Conservation (phyloP, 2,797 vertebrate genomes). For the Oryzias dopingdopingensis region DNA sequence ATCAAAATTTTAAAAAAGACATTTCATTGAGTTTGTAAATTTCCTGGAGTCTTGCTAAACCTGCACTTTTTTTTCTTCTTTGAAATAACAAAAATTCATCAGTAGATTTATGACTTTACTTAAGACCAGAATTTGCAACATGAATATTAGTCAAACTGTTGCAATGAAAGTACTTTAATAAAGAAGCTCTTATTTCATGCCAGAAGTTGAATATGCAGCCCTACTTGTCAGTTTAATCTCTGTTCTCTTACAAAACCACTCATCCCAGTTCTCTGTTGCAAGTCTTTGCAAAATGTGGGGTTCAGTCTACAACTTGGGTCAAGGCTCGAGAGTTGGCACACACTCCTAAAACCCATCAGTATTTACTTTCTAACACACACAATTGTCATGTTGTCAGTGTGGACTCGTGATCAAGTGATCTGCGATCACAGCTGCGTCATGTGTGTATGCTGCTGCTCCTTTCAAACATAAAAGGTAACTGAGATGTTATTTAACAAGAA, state of each 20-base stretch:
- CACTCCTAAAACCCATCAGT: no score
- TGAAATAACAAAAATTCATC: constrained; percentile 3
- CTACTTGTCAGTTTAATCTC: constrained; percentile 25
- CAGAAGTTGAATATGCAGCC: constrained; percentile 51
- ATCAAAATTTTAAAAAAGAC: no score
- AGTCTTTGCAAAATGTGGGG: constrained; percentile 24
- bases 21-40: no score
- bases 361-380: no score
- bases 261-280: constrained; percentile 27
- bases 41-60: no score
- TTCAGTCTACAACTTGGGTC: constrained; percentile 24
- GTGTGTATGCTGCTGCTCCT: no score
- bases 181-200: constrained; percentile 36
- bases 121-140: constrained; percentile 26
- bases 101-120: constrained; percentile 1
- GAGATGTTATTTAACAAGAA: no score
- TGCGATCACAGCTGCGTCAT: no score
- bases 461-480: no score
- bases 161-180: constrained; percentile 41
- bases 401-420: no score
- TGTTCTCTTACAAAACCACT: constrained; percentile 27
- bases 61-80: no score
- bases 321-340: constrained; percentile 26
- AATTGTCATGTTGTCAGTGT: no score
- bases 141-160: constrained; percentile 45